These are phyloP conservation scores for Leucophora obtusa DNA, from an alignment of 2,888 invertebrate species.

Conservation along the genomic window DNA sequence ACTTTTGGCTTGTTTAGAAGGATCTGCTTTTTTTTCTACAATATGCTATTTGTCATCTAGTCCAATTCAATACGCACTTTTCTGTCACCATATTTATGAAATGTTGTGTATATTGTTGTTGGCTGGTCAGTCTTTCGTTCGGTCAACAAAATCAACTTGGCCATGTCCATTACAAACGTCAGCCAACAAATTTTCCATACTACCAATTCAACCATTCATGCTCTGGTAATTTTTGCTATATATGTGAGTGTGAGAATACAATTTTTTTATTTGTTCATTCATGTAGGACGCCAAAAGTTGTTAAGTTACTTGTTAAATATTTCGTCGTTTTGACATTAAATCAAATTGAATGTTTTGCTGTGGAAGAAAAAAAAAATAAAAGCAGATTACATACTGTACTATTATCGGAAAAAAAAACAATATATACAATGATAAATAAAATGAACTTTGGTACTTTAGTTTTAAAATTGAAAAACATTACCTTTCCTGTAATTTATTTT, in stretches of 20 bases:
- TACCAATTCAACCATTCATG: slow-evolving; percentile 15
- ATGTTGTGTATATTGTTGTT: not conserved
- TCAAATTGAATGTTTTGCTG: slow-evolving; percentile 2
- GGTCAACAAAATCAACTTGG: not conserved
- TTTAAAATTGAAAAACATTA: too few species aligned
- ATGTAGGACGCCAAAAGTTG: slow-evolving; percentile 28
- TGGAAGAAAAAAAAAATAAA: not conserved
- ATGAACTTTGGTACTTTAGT: too few species aligned
- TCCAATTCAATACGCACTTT: not conserved
- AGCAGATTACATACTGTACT: not conserved
- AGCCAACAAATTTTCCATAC: not conserved
- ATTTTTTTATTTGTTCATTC: slow-evolving; percentile 19
- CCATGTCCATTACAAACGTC: not conserved
- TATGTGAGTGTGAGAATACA: not conserved
- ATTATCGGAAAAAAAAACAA: too few species aligned
- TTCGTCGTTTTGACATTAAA: slow-evolving; percentile 4
- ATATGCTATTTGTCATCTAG: not conserved
- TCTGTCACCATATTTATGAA: not conserved
- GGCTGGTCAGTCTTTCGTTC: not conserved
- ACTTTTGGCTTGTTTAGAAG: slow-evolving; percentile 15
- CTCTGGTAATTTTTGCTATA: slow-evolving; percentile 25
- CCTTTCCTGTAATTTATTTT: too few species aligned
- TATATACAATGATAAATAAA: not conserved
- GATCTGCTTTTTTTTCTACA: not conserved
- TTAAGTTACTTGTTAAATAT: slow-evolving; percentile 20